Evolutionary conservation across 2,888 invertebrate species (phyloP).

Genomic region (Macaria notata): DNA sequence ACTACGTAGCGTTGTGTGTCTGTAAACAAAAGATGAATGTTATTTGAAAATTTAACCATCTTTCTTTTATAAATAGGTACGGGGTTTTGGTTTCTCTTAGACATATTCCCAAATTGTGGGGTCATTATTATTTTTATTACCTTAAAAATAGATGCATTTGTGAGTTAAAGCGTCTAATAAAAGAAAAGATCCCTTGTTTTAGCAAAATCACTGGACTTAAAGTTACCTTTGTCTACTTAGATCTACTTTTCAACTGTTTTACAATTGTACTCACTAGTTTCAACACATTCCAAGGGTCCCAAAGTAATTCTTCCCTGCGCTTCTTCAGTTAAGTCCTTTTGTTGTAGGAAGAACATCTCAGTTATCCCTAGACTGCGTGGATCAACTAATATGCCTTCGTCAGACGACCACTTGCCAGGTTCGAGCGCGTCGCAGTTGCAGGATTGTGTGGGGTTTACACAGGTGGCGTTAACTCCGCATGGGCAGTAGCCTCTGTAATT

Average conservation of each 20-base stretch:
- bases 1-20: conserved; percentile 96
- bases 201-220: too few relatives aligned
- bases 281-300: conserved; percentile 96
- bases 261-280: conserved; percentile 88
- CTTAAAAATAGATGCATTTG: too few relatives aligned
- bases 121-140: too few relatives aligned
- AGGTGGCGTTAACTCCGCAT: conserved; percentile 90
- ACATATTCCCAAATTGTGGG: too few relatives aligned
- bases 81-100: too few relatives aligned
- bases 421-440: conserved; percentile 96
- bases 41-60: too few relatives aligned
- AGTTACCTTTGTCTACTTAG: too few relatives aligned
- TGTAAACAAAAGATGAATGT: conserved; percentile 53
- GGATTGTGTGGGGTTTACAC: conserved; percentile 90
- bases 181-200: too few relatives aligned
- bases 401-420: conserved; percentile 91
- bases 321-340: conserved; percentile 90
- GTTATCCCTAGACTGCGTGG: conserved; percentile 93
- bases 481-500: conserved; percentile 85
- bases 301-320: conserved; percentile 94
- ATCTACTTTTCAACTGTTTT: too few relatives aligned
- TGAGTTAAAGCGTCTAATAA: too few relatives aligned
- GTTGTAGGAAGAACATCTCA: conserved; percentile 94
- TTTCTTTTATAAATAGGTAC: too few relatives aligned
- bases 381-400: conserved; percentile 92